These are phyloP conservation scores for Lates japonicus DNA, from an alignment of 2,797 vertebrate species.

Conservation along the genomic window DNA sequence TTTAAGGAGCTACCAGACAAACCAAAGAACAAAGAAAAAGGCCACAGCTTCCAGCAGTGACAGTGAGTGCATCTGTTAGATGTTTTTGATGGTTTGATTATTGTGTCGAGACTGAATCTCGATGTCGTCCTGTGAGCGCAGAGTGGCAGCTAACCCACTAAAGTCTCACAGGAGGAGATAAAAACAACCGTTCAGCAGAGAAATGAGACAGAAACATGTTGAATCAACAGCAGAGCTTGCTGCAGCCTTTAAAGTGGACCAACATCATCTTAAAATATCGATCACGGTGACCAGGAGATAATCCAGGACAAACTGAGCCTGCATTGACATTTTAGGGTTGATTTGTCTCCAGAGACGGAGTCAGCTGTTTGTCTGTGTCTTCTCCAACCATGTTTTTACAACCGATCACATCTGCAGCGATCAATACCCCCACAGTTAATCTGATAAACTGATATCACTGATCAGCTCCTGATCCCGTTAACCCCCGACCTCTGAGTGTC, in stretches of 20 bases:
- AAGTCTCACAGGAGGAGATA: too few species aligned
- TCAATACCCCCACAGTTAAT: slow-evolving; percentile 24
- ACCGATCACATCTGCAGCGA: slow-evolving; percentile 5
- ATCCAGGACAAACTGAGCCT: background rate
- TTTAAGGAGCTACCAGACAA: too few species aligned
- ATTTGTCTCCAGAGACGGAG: slow-evolving; percentile 8
- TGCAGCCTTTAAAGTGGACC: background rate
- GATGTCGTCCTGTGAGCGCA: too few species aligned
- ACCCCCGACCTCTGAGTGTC: slow-evolving; percentile 25
- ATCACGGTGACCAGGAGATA: slow-evolving; percentile 4
- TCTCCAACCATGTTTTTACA: slow-evolving; percentile 1
- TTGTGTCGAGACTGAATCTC: too few species aligned
- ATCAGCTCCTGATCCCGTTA: slow-evolving; percentile 38
- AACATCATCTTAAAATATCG: background rate
- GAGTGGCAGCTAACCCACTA: too few species aligned
- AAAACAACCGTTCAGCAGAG: too few species aligned
- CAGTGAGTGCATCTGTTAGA: too few species aligned
- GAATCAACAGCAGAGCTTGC: too few species aligned
- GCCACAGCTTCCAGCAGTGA: too few species aligned
- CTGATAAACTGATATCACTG: slow-evolving; percentile 30
- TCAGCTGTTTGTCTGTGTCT: background rate
- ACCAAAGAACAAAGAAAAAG: too few species aligned
- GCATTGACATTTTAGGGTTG: background rate
- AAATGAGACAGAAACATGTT: too few species aligned
- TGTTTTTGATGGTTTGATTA: too few species aligned